Evolutionary conservation across 2,797 vertebrate species (phyloP), one percentile per base, ranked within the genome.

Genomic region (Pelochelys cantorii): DNA sequence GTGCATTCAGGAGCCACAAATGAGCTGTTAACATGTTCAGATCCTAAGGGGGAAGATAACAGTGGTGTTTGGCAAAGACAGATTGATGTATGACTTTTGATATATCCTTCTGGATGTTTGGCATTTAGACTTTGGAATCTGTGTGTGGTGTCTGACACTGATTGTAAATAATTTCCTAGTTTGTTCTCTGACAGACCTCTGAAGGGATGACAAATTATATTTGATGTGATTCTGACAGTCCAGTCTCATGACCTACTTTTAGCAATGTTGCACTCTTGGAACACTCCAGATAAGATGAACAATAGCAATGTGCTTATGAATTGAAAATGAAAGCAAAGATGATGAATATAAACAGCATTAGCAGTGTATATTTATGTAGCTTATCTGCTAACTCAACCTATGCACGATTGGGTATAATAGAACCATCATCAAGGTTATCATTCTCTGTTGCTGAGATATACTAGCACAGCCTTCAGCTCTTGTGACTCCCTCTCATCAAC

Each of bases 1-100:
- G 4, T 48, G n/a, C 56, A 15, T n/a, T 74, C 75, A 9, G 57
- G 75, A 83, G 29, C 3, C 13, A 2, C 29, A 59, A 1, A 7
- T 53, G 75, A 65, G 14, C 62, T 17, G 5, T 0, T 0, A 0
- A 25, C 79, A 0, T 42, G 57, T 34, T 86, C 3, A 1, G 6
- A 5, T 52, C 17, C 15, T 15, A 62, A 89, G 2, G 0, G 59
- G 81, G 53, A 34, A 90, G 84, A 7, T 82, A n/a, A 75, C 83
- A 42, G 27, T 17, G 29, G 2, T 0, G 0, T 0, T 18, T 53
- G 23, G 9, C 60, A 25, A 71, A 31, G 52, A 2, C 6, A 65
- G 37, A 5, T 7, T 55, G 57, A 22, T 10, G 0, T 52, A 5
- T 57, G 78, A 7, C 7, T 87, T 84, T 34, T 22, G 42, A n/a